Evolutionary conservation across 2,113 vertebrate genomes (phyloP).

Genomic region (Hucho hucho): DNA sequence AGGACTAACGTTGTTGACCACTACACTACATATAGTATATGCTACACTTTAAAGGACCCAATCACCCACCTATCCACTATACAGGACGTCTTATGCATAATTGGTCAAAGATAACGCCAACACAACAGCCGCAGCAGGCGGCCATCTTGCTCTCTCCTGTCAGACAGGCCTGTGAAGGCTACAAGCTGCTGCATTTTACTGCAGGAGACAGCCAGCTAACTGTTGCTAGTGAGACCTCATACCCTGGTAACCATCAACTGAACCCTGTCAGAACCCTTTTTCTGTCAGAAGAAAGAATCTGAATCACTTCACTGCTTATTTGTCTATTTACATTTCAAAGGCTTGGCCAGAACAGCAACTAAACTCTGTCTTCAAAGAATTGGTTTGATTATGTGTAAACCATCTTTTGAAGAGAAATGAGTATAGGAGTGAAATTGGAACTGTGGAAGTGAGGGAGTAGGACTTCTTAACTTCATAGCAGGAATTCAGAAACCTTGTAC

Average conservation of each 20-base stretch:
- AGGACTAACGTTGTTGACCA: too few relatives aligned
- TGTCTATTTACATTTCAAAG: not conserved
- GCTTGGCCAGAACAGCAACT: not conserved
- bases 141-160: not conserved
- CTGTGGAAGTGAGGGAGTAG: not conserved
- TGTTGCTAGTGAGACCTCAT: not conserved
- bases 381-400: not conserved
- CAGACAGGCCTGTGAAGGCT: not conserved
- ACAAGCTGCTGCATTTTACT: too few relatives aligned
- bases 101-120: not conserved
- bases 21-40: not conserved
- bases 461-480: not conserved
- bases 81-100: not conserved
- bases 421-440: not conserved
- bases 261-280: conserved; percentile 8
- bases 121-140: not conserved
- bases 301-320: not conserved
- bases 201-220: too few relatives aligned
- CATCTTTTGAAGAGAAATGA: not conserved
- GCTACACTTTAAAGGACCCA: not conserved
- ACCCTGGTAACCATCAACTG: conserved; percentile 8
- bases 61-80: not conserved
- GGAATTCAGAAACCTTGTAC: conserved; percentile 27
- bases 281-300: not conserved
- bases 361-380: not conserved